phyloP scores from a whole-genome alignment of 2,797 vertebrate genomes.

The Podarcis siculus region DNA sequence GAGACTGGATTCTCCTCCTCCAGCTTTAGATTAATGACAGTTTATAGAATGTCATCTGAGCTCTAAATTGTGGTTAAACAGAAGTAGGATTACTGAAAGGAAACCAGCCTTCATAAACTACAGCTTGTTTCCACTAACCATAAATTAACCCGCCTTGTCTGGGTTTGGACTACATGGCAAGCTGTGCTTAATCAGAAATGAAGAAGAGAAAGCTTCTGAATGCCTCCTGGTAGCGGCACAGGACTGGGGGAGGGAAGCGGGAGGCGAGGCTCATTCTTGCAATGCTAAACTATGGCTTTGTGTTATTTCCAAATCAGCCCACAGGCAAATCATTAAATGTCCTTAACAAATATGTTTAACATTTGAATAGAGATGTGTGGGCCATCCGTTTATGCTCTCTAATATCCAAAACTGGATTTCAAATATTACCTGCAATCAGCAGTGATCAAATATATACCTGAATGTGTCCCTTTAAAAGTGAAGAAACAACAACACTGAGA shows the following conservation, averaged over 20 bases:
- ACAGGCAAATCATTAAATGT: not conserved
- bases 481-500: conserved; percentile 29
- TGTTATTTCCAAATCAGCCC: not conserved
- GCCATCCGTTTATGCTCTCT: not conserved
- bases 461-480: conserved; percentile 38
- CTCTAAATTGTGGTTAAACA: not conserved
- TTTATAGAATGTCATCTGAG: not conserved
- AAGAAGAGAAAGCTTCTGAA: not conserved
- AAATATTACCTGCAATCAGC: not conserved
- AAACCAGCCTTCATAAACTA: not conserved
- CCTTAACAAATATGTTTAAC: not conserved
- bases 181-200: not conserved
- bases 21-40: not conserved
- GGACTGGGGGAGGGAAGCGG: not conserved
- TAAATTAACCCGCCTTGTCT: not conserved
- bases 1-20: not conserved
- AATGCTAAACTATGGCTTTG: not conserved
- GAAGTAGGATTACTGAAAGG: not conserved
- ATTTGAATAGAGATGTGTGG: not conserved
- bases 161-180: not conserved
- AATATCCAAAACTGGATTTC: not conserved
- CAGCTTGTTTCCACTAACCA: not conserved
- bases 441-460: not conserved
- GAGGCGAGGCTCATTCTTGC: not conserved
- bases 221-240: not conserved